These are phyloP conservation scores for Naja naja DNA, from an alignment of 2,113 vertebrate genomes.

Conservation along the genomic window DNA sequence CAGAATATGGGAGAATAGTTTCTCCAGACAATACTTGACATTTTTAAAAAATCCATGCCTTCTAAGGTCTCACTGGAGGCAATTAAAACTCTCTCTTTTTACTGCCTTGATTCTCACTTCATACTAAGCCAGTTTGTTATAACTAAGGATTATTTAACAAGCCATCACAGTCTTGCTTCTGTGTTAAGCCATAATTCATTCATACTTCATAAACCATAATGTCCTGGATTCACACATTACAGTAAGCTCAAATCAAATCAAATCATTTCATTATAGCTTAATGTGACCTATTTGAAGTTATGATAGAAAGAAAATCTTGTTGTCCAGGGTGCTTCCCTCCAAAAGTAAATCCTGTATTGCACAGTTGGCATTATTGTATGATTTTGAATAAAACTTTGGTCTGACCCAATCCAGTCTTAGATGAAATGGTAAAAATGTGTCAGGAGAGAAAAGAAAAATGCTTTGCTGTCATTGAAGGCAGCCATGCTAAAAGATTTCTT, in stretches of 20 bases:
- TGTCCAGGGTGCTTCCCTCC: neutral
- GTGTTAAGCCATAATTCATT: neutral
- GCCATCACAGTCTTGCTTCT: neutral
- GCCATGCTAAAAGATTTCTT: neutral
- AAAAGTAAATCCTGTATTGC: neutral
- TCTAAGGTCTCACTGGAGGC: neutral
- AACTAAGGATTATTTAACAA: neutral
- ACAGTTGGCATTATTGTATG: neutral
- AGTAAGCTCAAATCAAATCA: neutral
- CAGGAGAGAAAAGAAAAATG: neutral
- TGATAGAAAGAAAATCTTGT: neutral
- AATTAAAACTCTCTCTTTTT: neutral
- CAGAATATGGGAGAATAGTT: neutral
- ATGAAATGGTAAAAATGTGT: neutral
- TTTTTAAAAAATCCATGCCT: slow-evolving; percentile 9
- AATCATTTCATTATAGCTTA: neutral
- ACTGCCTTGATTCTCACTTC: neutral
- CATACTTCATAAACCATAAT: neutral
- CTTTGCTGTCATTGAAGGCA: neutral
- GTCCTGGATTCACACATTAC: neutral
- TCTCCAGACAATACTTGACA: slow-evolving; percentile 8
- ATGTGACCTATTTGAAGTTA: neutral
- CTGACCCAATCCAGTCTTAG: neutral
- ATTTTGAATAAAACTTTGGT: neutral
- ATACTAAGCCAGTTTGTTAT: neutral